A percentile compares a stretch with the other conserved stretches of the same genome.
Evolutionary conservation across 2,113 vertebrate genomes (phyloP).

Genomic region (Lepus europaeus): DNA sequence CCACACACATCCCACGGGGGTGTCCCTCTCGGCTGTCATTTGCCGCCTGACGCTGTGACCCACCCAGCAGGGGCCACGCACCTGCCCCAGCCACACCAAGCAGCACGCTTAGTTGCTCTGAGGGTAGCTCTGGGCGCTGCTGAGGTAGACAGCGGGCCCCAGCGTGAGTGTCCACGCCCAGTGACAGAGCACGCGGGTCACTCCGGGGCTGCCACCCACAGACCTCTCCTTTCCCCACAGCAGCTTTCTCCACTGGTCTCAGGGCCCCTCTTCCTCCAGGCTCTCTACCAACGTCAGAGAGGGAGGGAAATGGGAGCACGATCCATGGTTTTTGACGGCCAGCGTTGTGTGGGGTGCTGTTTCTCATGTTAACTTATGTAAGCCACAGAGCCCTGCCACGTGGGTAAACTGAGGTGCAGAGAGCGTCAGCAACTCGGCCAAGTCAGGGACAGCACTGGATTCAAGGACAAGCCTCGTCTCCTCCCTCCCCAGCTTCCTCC

Average conservation of each 20-base stretch:
- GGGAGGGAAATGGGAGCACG: neutral
- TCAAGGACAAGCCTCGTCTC: neutral
- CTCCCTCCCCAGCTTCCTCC: neutral
- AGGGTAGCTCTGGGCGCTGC: neutral
- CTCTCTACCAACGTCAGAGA: neutral
- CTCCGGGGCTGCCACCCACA: neutral
- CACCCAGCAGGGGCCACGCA: neutral
- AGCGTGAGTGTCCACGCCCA: neutral
- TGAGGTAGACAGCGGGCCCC: neutral
- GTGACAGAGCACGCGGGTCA: neutral
- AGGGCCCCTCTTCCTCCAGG: neutral
- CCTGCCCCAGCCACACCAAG: neutral
- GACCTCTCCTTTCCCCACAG: neutral
- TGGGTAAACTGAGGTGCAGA: conserved; percentile 29
- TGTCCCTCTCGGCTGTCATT: neutral
- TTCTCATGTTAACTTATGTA: conserved; percentile 32
- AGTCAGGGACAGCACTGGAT: neutral
- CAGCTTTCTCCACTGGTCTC: neutral
- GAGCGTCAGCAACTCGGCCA: neutral
- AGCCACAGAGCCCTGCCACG: neutral
- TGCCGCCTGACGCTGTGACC: neutral
- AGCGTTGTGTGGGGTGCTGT: neutral
- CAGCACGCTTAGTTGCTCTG: neutral
- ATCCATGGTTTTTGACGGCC: neutral
- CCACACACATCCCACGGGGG: neutral